A percentile compares a stretch with the other conserved stretches of the same genome.
These are phyloP conservation scores for Scelioninae gen. 1 DNA, from an alignment of 2,888 invertebrate genomes.

Conservation along the genomic window DNA sequence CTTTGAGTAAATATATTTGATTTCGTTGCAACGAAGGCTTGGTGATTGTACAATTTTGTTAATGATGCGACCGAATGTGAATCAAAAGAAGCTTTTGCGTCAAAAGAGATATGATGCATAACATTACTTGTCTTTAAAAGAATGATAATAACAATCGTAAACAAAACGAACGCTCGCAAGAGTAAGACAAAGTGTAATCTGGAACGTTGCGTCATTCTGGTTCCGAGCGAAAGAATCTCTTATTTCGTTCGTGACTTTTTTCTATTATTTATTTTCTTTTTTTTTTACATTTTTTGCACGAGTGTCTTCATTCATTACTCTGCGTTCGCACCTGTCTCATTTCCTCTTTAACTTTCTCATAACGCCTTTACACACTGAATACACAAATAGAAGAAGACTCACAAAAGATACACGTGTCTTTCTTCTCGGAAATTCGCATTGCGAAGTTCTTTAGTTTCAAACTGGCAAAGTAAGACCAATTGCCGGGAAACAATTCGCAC, in stretches of 20 bases:
- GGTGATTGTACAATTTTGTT: slow-evolving; percentile 55
- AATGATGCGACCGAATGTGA: slow-evolving; percentile 60
- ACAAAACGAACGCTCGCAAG: slow-evolving; percentile 34
- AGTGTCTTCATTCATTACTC: slow-evolving; percentile 68
- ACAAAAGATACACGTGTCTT: slow-evolving; percentile 67
- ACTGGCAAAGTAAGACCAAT: slow-evolving; percentile 66
- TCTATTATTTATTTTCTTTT: slow-evolving; percentile 27
- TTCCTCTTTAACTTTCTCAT: slow-evolving; percentile 61
- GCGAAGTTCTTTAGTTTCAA: slow-evolving; percentile 61
- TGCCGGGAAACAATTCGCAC: slow-evolving; percentile 68
- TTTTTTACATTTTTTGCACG: slow-evolving; percentile 12
- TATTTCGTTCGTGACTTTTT: slow-evolving; percentile 55
- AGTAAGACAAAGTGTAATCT: slow-evolving; percentile 54
- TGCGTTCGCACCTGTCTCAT: slow-evolving; percentile 62
- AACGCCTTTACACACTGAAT: slow-evolving; percentile 55
- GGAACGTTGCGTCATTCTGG: slow-evolving; percentile 49
- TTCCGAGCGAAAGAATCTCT: slow-evolving; percentile 42
- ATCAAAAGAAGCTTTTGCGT: slow-evolving; percentile 52
- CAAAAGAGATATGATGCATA: slow-evolving; percentile 58
- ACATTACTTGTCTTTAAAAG: slow-evolving; percentile 55
- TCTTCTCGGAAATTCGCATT: slow-evolving; percentile 63
- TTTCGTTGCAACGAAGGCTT: slow-evolving; percentile 34
- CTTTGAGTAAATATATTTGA: slow-evolving; percentile 61
- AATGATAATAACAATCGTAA: slow-evolving; percentile 36
- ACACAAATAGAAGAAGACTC: slow-evolving; percentile 55